These are phyloP conservation scores for Tragelaphus imberbis DNA, from an alignment of 2,113 vertebrate genomes.

Conservation along the genomic window DNA sequence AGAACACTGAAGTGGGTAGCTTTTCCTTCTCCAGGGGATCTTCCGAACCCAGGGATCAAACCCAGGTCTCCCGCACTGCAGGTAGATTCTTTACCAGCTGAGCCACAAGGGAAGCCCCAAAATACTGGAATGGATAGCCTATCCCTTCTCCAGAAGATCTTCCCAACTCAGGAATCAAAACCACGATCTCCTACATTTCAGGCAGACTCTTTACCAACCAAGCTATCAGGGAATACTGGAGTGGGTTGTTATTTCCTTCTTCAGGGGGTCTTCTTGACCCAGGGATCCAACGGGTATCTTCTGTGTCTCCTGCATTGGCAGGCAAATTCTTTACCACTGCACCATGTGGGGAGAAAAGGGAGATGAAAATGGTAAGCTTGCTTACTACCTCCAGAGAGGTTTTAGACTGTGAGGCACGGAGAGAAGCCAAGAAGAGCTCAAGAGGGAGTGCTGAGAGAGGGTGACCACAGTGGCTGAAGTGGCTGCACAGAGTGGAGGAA, in stretches of 20 bases:
- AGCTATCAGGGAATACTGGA: background rate
- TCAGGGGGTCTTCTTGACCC: background rate
- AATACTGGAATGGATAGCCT: background rate
- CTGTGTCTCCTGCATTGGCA: background rate
- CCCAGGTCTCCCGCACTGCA: background rate
- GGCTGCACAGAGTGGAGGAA: no score
- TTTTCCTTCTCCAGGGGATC: background rate
- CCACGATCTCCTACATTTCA: background rate
- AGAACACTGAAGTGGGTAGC: background rate
- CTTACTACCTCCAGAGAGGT: background rate
- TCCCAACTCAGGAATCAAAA: accelerated
- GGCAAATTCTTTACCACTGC: background rate
- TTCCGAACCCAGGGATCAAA: background rate
- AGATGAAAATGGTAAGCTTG: background rate
- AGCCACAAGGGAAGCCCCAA: background rate
- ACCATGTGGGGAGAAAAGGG: background rate
- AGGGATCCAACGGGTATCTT: background rate
- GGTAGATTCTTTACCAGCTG: background rate
- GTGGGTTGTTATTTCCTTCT: background rate
- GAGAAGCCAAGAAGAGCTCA: background rate
- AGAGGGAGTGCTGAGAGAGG: background rate
- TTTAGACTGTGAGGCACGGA: no score
- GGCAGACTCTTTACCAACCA: background rate
- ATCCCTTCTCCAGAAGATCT: background rate
- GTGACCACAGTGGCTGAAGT: background rate